phyloP scores from a whole-genome alignment of 2,797 vertebrate genomes.

The Lacerta viridis region DNA sequence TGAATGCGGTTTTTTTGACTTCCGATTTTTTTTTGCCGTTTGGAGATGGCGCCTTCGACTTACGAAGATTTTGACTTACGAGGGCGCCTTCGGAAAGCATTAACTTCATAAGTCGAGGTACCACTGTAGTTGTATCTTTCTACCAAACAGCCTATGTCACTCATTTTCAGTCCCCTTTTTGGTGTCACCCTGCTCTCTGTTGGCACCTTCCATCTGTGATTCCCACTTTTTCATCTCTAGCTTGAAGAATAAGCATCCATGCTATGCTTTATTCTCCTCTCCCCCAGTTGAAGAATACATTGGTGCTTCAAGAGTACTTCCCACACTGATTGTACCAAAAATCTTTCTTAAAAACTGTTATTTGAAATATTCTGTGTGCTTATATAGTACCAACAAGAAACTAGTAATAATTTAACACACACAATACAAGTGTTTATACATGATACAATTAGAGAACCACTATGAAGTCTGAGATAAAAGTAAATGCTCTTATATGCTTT shows the following conservation, averaged over 20 bases:
- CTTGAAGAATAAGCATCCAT: too few species aligned
- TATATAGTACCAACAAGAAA: not conserved
- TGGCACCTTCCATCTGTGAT: not conserved
- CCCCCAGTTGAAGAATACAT: not conserved
- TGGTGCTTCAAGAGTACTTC: not conserved
- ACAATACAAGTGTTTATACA: too few species aligned
- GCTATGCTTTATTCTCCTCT: not conserved
- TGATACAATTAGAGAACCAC: not conserved
- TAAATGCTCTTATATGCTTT: not conserved
- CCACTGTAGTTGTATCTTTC: not conserved
- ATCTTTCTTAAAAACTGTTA: too few species aligned
- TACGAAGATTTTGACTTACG: too few species aligned
- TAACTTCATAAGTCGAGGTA: too few species aligned
- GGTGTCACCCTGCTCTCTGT: not conserved
- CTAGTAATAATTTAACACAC: not conserved
- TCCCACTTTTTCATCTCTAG: not conserved
- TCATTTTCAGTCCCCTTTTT: not conserved
- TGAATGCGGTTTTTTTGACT: too few species aligned
- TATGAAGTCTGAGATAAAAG: not conserved
- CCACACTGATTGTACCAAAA: not conserved
- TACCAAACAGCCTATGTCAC: not conserved
- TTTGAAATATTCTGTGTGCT: not conserved
- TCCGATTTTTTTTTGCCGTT: too few species aligned
- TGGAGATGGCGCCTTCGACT: too few species aligned
- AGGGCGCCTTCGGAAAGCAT: too few species aligned